Conservation (phyloP, 37 sponge, comb jelly and placozoan genomes). For the Aplysina aerophoba region DNA sequence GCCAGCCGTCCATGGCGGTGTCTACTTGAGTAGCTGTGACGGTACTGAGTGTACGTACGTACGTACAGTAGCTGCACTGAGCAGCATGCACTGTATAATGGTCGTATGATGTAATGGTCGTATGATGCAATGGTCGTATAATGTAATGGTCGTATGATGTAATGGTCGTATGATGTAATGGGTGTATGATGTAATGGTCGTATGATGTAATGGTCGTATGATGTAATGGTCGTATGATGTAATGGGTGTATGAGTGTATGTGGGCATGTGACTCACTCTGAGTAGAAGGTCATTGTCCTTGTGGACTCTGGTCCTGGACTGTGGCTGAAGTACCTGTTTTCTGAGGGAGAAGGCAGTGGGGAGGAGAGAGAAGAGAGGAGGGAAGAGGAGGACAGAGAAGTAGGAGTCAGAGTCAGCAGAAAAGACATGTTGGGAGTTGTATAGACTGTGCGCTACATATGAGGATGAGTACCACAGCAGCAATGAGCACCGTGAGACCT, state of each 20-base stretch:
- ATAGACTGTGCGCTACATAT: too few species aligned
- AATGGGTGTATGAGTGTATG: background rate
- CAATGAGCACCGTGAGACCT: too few species aligned
- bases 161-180: background rate
- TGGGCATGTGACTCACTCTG: slow-evolving; percentile 34
- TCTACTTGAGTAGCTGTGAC: background rate
- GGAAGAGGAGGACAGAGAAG: background rate
- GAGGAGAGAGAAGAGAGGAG: background rate
- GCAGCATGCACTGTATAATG: background rate
- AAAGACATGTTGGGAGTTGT: too few species aligned
- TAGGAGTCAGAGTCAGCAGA: too few species aligned
- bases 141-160: too few species aligned
- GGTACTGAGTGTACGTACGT: background rate
- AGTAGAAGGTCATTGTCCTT: slow-evolving; percentile 69
- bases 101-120: background rate
- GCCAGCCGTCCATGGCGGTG: background rate
- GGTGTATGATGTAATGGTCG: background rate
- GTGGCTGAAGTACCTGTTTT: slow-evolving; percentile 67
- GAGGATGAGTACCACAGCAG: too few species aligned
- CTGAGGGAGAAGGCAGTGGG: slow-evolving; percentile 33
- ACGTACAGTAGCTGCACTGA: background rate
- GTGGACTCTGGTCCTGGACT: slow-evolving; percentile 48
- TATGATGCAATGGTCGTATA: too few species aligned
- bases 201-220: too few species aligned
- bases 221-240: background rate